Percentiles rank a stretch among this genome's conserved stretches.
Evolutionary conservation across 2,888 invertebrate species (phyloP).

Genomic region (Chouioia cunea): DNA sequence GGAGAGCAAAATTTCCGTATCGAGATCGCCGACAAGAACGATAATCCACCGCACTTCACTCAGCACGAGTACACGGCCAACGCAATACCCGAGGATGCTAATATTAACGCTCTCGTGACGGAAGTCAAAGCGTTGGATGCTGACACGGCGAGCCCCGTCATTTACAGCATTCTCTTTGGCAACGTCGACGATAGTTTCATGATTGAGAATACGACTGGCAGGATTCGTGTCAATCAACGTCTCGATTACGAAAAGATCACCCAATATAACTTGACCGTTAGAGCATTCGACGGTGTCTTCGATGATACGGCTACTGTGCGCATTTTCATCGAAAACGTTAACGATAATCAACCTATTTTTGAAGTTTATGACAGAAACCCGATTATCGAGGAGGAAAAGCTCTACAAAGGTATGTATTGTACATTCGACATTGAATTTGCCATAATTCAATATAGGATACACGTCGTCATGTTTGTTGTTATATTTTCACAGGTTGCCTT

Average conservation of each 20-base stretch:
- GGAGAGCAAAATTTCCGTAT: constrained; percentile 88
- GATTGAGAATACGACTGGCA: constrained; percentile 87
- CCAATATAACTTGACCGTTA: constrained; percentile 86
- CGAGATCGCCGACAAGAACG: constrained; percentile 95
- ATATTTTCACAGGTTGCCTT: constrained; percentile 56
- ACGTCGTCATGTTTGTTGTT: too few relatives aligned
- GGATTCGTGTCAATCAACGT: constrained; percentile 82
- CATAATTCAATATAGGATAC: too few relatives aligned
- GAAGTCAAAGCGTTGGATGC: constrained; percentile 90
- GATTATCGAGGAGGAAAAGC: constrained; percentile 81
- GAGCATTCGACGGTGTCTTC: constrained; percentile 86
- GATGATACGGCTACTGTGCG: constrained; percentile 86
- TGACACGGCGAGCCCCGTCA: constrained; percentile 88
- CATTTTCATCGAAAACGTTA: constrained; percentile 89
- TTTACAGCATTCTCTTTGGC: constrained; percentile 89
- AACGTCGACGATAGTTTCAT: constrained; percentile 89
- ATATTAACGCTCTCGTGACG: constrained; percentile 85
- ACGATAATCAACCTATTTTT: constrained; percentile 93
- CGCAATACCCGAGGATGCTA: constrained; percentile 85
- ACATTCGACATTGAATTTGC: not conserved
- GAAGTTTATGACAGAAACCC: constrained; percentile 77
- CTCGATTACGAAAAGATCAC: constrained; percentile 88
- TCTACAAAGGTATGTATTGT: constrained; percentile 55
- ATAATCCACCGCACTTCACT: constrained; percentile 93
- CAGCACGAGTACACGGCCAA: constrained; percentile 80